Base-by-base conservation (phyloP, 2,113 vertebrate genomes). In the Recurvirostra avosetta region DNA sequence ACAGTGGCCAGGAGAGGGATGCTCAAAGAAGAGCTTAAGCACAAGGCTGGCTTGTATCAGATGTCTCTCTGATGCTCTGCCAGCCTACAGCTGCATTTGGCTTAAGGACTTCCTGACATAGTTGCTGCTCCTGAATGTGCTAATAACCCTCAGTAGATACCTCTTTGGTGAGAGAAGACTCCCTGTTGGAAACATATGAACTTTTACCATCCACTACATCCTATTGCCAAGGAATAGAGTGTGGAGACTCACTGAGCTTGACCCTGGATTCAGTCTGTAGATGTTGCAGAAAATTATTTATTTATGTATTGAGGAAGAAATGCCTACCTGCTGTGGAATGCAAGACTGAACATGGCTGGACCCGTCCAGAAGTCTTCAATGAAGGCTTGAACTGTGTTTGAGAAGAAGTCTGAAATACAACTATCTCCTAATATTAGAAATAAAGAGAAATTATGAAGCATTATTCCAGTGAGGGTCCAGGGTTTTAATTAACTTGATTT, bases 131-230 rank as follows among this genome's bases (percentile, higher is more conserved):
- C 41, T 41, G 62, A 76, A 45, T 6, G 27, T 40, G 30, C 27
- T 70, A 34, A 53, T 74, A 53, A 66, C 11, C n/a, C 47, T 78
- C 40, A 29, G 49, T 13, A n/a, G 53, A 13, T 43, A 47, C 6
- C 40, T 85, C 56, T 90, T 50, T 47, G 25, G 9, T 11, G 11
- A 52, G 13, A n/a, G 15, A 78, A 72, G 26, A 32, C 6, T 36
- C 4, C 11, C 3, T 14, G 14, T 45, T 38, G 41, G 43, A 82
- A 87, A 63, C 25, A 23, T 1, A 1, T 0, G 12, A 25, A 30
- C 59, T 45, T 75, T 63, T 53, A 19, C 34, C 29, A 47, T 45
- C 56, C 32, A 6, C 52, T 68, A 5, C 43, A 59, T 40, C 4
- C 16, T n/a, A 11, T 6, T 78, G 52, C 22, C 52, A 55, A 63